phyloP scores from a whole-genome alignment of 2,113 vertebrate species.

The Eleginops maclovinus region DNA sequence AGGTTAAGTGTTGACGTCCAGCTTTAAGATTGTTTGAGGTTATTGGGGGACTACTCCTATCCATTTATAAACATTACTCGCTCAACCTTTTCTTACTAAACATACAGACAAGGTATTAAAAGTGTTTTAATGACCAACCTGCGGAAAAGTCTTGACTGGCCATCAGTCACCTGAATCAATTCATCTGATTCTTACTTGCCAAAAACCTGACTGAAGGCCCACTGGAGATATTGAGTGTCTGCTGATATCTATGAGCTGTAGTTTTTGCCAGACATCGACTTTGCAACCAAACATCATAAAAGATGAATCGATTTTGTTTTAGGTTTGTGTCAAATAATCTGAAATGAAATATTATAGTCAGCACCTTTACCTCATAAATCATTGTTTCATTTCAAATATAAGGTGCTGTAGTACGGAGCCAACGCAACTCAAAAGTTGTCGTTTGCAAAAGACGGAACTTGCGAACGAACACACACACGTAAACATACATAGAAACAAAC shows the following conservation, averaged over 20 bases:
- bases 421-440: not conserved
- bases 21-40: slow-evolving; percentile 26
- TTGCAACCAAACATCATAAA: not conserved
- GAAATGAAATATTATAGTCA: not conserved
- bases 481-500: not conserved
- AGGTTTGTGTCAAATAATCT: not conserved
- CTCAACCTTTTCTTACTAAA: not conserved
- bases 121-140: not conserved
- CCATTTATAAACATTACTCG: not conserved
- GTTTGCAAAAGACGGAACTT: not conserved
- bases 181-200: not conserved
- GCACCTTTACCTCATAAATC: slow-evolving; percentile 1
- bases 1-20: slow-evolving; percentile 41
- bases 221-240: not conserved
- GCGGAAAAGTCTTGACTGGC: not conserved
- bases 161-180: not conserved
- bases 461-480: not conserved
- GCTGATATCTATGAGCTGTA: not conserved
- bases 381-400: slow-evolving; percentile 1
- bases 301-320: not conserved
- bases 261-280: not conserved
- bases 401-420: not conserved
- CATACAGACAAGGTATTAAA: not conserved
- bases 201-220: not conserved
- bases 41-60: not conserved